Conservation (phyloP, 2,113 vertebrate genomes). For the Gallinago jamesoni region DNA sequence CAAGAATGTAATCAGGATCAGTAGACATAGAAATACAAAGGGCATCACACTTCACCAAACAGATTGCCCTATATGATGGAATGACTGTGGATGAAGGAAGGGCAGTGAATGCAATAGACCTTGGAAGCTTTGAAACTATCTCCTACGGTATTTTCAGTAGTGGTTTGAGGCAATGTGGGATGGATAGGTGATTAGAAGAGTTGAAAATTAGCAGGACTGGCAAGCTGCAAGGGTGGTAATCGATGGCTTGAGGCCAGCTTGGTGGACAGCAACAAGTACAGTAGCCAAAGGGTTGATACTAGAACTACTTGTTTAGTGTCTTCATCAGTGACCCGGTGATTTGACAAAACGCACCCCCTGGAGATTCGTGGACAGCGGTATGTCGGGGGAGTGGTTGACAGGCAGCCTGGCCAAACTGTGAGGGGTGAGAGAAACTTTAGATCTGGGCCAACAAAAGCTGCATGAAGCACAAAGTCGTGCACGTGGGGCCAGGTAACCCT, state of each 20-base stretch:
- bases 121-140: background rate
- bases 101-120: background rate
- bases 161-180: background rate
- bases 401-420: fast-evolving
- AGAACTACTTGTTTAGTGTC: background rate
- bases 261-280: background rate
- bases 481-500: background rate
- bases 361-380: background rate
- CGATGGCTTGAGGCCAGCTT: background rate
- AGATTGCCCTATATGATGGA: background rate
- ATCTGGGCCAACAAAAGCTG: background rate
- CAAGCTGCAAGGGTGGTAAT: background rate
- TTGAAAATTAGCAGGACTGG: background rate
- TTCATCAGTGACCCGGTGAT: background rate
- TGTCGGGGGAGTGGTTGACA: background rate
- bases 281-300: background rate
- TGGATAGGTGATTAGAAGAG: background rate
- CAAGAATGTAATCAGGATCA: background rate
- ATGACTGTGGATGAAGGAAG: background rate
- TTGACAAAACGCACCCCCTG: background rate
- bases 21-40: background rate
- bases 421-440: background rate
- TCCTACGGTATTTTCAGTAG: background rate
- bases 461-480: background rate
- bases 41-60: background rate